Conservation (phyloP, 2,797 vertebrate species). For the Oreortyx pictus region DNA sequence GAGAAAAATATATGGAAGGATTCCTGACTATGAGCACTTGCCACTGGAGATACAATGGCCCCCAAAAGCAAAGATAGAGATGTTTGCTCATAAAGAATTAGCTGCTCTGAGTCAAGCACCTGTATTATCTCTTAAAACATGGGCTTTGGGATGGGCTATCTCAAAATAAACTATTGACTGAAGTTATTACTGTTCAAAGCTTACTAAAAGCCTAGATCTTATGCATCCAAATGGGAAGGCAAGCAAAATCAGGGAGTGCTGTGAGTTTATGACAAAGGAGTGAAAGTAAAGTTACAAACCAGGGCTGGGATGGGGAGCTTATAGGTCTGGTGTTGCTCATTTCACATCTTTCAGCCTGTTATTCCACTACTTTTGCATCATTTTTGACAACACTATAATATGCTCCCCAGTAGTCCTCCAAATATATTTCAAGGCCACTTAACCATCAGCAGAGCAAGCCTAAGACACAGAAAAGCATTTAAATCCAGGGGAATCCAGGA, state of each 20-base stretch:
- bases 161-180: not conserved
- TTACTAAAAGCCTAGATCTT: not conserved
- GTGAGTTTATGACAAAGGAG: not conserved
- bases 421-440: not conserved
- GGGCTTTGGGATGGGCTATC: not conserved
- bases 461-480: not conserved
- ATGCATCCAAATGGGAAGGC: not conserved
- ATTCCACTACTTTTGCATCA: not conserved
- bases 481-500: not conserved
- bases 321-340: not conserved
- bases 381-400: not conserved
- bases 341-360: not conserved
- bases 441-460: not conserved
- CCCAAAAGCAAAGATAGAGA: fast-evolving
- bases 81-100: not conserved
- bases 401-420: not conserved
- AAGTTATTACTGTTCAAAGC: not conserved
- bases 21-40: not conserved
- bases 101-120: not conserved
- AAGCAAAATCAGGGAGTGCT: not conserved
- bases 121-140: not conserved
- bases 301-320: not conserved
- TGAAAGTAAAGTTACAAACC: not conserved
- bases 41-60: not conserved
- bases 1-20: not conserved